Evolutionary conservation across 2,888 invertebrate species (phyloP), one percentile per base, ranked within the genome.

Genomic region (Pediacus dermestoides): DNA sequence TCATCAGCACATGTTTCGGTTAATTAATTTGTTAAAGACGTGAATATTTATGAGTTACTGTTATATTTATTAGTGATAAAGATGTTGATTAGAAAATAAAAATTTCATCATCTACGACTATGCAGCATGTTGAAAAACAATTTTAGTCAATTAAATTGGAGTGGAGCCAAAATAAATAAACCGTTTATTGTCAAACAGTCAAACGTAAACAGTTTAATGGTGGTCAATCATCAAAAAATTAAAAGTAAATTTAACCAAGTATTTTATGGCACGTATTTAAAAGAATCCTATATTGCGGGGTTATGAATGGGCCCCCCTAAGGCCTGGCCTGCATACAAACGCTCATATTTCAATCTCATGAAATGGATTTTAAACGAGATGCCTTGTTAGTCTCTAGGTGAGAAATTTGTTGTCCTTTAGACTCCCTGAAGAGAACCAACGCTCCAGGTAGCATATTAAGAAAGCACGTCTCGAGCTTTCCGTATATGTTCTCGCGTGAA

Each of bases 361-460:
- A 59, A 65, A 63, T 64, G 64, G 60, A 61, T 66, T 66, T 63
- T 60, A 63, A 64, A 64, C 63, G 60, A 64, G 61, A 63, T 61
- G 64, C 60, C 66, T 66, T 66, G 67, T 67, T 67, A 67, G 65
- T 56, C 63, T 59, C 64, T 65, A 69, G 68, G 68, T 69, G 69
- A 69, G 69, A 69, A 68, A 68, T 68, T 68, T 64, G 67, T 67
- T 69, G 69, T 69, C 67, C 63, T 54, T 50, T 46, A 48, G 67
- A 64, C 63, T 56, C 58, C 68, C 67, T 53, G 64, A 57, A 44
- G 68, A 48, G 62, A 46, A 14, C 45, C 49, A 49, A 42, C 57
- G 48, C 58, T 50, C 60, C 62, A 48, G 61, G 59, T 53, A 53
- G 60, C 59, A 50, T 58, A 48, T 60, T 58, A 53, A 48, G 53